Evolutionary conservation across 2,888 invertebrate genomes (phyloP), one percentile per base, ranked within the genome.

Genomic region (Lasioglossum leucozonium): DNA sequence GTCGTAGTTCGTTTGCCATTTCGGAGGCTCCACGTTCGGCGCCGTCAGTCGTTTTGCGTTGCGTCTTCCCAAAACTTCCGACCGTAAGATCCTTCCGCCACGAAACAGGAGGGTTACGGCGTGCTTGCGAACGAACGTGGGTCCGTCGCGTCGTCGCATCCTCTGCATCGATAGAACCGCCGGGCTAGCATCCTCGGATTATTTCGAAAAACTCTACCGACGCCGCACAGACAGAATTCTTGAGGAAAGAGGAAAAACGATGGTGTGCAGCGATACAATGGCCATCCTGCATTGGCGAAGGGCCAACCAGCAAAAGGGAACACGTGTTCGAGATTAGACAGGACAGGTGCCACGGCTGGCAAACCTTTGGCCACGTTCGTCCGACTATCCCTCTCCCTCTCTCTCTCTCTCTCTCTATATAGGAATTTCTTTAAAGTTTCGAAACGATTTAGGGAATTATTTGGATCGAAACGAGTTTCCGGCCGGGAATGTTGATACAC

Each of bases 241-340:
- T 34, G 34, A 34, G 34, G 34, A 34, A 34, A 34, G 34, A 34
- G 34, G 76, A 77, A 77, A 87, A 84, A 87, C 69, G 82, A 65
- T 75, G 67, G 72, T 78, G 78, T 40, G n/a, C n/a, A 77, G 80
- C 81, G 84, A 88, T 90, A 86, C 82, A 90, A 91, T 91, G 91
- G 87, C 91, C 90, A 90, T 91, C 88, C 88, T 82, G 82, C 87
- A 84, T 91, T 94, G 94, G 94, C 94, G 87, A 72, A 51, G 82
- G 79, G 93, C 94, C 94, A 93, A 91, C 89, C 79, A 91, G 90
- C 92, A 92, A 91, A 93, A 92, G 92, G 93, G 93, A 94, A 94
- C 94, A 94, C 93, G 93, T 94, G 94, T 94, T 92, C 93, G 92
- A 94, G 94, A 94, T 94, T 94, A 94, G 93, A 93, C 91, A 89